A percentile compares a stretch with the other conserved stretches of the same genome.
Conservation (phyloP, 1,140 invertebrate genomes). For the Euschistus heros region DNA sequence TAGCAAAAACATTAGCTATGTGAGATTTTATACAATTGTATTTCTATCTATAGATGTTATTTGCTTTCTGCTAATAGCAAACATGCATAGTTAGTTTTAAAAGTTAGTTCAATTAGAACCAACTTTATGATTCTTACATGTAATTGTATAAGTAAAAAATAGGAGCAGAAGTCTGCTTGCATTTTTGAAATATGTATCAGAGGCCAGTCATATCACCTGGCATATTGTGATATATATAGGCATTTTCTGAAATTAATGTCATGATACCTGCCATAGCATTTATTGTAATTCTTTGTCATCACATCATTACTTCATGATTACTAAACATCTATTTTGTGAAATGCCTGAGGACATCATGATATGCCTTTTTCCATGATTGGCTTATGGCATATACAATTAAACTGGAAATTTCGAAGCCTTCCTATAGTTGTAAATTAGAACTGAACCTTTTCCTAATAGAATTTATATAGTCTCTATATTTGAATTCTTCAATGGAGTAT, state of each 20-base stretch:
- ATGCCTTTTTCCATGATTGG: too few species aligned
- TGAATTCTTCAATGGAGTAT: too few species aligned
- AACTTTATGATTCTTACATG: neutral
- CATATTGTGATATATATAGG: too few species aligned
- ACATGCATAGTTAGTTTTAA: constrained; percentile 12
- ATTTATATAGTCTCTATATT: constrained; percentile 4
- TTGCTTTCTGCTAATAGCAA: constrained; percentile 17
- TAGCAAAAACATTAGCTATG: constrained; percentile 12
- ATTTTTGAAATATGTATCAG: too few species aligned
- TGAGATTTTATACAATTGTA: constrained; percentile 25
- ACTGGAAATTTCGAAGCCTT: constrained; percentile 10
- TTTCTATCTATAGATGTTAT: constrained; percentile 24
- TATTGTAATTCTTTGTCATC: too few species aligned
- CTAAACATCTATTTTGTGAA: too few species aligned
- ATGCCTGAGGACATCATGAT: too few species aligned
- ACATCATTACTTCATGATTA: too few species aligned
- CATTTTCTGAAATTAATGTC: too few species aligned
- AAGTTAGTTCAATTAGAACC: constrained; percentile 11
- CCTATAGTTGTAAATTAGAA: constrained; percentile 6
- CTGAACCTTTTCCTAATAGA: neutral
- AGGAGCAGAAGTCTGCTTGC: neutral
- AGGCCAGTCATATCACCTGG: too few species aligned
- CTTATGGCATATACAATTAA: neutral
- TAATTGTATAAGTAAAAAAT: constrained; percentile 5
- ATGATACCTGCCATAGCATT: too few species aligned